Conservation (phyloP, 2,113 vertebrate genomes). For the Anhinga anhinga region DNA sequence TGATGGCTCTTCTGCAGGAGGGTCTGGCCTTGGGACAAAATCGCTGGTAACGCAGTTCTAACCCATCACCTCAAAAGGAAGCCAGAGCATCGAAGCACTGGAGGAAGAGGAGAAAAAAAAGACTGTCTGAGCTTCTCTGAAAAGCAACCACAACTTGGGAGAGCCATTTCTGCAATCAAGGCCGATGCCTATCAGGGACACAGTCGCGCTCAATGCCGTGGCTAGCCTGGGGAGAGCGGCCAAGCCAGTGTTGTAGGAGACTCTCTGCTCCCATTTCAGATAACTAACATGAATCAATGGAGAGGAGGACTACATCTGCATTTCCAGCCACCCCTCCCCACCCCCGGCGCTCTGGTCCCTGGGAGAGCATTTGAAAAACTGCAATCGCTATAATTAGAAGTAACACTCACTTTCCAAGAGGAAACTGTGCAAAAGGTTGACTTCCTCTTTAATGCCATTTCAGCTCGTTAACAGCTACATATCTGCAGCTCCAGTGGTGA, state of each 20-base stretch:
- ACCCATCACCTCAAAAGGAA: background rate
- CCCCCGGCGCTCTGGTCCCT: background rate
- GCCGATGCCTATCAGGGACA: background rate
- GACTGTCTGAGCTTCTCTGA: background rate
- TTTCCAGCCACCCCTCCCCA: background rate
- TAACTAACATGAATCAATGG: background rate
- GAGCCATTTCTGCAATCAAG: background rate
- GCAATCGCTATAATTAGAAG: constrained; percentile 58
- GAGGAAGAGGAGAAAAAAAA: background rate
- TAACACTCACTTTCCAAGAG: constrained; percentile 51
- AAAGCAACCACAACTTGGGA: background rate
- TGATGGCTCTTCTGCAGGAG: background rate
- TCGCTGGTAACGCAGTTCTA: fast-evolving
- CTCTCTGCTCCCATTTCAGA: background rate
- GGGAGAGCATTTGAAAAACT: constrained; percentile 1
- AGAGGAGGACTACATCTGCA: background rate
- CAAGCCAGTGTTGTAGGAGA: background rate
- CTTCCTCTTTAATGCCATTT: constrained; percentile 46
- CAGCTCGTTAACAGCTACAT: background rate
- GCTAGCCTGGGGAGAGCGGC: fast-evolving
- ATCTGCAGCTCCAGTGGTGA: background rate
- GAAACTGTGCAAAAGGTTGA: constrained; percentile 63
- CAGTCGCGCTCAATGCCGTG: fast-evolving
- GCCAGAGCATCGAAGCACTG: background rate
- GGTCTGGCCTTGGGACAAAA: background rate